Conservation (phyloP, 23 tunicate genomes). For the Clavelina lepadiformis region DNA sequence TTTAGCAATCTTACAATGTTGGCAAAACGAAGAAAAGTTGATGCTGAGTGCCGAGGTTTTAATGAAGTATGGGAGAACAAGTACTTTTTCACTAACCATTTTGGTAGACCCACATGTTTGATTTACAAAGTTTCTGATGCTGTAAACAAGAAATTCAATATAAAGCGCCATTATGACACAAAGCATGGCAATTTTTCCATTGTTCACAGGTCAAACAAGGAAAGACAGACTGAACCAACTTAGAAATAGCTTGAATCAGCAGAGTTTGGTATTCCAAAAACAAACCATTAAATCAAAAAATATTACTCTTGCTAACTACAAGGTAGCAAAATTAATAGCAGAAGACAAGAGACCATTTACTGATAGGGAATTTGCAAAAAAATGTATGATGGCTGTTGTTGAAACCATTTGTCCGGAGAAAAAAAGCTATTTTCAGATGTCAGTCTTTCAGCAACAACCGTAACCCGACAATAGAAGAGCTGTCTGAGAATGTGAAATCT, state of each 20-base stretch:
- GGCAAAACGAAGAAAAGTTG: slow-evolving; percentile 27
- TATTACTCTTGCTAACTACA: slow-evolving; percentile 54
- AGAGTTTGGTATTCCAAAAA: slow-evolving; percentile 29
- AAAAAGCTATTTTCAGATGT: slow-evolving; percentile 57
- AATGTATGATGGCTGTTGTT: slow-evolving; percentile 74
- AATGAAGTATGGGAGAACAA: slow-evolving; percentile 44
- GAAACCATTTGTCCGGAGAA: slow-evolving; percentile 68
- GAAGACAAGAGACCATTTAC: slow-evolving; percentile 75
- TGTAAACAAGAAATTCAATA: slow-evolving; percentile 40
- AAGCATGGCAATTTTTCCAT: slow-evolving; percentile 24
- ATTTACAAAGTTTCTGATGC: slow-evolving; percentile 34
- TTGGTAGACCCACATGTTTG: slow-evolving; percentile 24
- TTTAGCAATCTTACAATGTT: slow-evolving; percentile 31
- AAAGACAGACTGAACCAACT: slow-evolving; percentile 64
- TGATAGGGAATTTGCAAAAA: slow-evolving; percentile 72
- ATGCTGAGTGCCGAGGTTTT: slow-evolving; percentile 20
- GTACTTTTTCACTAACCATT: slow-evolving; percentile 40
- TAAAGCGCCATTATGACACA: slow-evolving; percentile 44
- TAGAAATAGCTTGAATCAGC: slow-evolving; percentile 35
- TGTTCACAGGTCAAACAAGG: slow-evolving; percentile 47
- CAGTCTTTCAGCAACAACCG: slow-evolving; percentile 78
- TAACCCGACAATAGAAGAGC: slow-evolving; percentile 68
- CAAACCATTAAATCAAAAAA: slow-evolving; percentile 29
- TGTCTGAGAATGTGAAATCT: slow-evolving; percentile 58
- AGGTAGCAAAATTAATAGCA: slow-evolving; percentile 68